Percentiles rank a stretch among this genome's conserved stretches.
These are phyloP conservation scores for Rhinolophus sinicus DNA, from an alignment of 2,113 vertebrate genomes.

Conservation along the genomic window DNA sequence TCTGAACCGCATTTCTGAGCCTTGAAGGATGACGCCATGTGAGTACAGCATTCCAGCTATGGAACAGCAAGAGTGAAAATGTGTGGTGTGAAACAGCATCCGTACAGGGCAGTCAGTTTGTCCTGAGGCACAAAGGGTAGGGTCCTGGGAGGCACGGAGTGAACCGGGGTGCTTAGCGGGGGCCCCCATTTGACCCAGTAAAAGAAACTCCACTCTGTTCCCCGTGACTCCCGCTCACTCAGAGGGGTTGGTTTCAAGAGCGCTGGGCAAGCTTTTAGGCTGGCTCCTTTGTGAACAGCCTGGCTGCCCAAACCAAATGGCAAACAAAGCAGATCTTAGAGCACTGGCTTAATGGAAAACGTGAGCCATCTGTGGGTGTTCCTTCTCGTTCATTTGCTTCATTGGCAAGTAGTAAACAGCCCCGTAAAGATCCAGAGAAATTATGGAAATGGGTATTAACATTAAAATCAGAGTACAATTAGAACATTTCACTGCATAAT, in stretches of 20 bases:
- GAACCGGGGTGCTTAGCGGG: neutral
- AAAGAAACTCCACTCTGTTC: fast-evolving
- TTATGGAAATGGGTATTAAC: slow-evolving; percentile 87
- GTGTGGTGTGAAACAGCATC: neutral
- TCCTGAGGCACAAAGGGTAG: neutral
- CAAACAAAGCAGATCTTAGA: slow-evolving; percentile 77
- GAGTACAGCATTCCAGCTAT: neutral
- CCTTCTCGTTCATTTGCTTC: slow-evolving; percentile 87
- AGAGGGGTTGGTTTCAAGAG: neutral
- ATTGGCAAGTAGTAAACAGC: slow-evolving; percentile 85
- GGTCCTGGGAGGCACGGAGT: fast-evolving
- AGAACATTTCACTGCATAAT: slow-evolving; percentile 87
- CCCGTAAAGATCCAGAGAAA: slow-evolving; percentile 85
- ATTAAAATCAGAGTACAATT: slow-evolving; percentile 87
- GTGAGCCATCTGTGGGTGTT: slow-evolving; percentile 85
- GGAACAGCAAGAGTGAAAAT: neutral
- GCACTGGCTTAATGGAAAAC: slow-evolving; percentile 77
- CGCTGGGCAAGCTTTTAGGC: neutral
- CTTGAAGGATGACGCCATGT: neutral
- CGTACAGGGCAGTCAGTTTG: fast-evolving
- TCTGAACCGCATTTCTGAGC: neutral
- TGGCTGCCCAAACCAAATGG: neutral
- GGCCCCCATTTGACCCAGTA: neutral
- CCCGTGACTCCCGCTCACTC: neutral
- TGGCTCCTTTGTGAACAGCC: neutral